Percentiles rank a stretch among this genome's conserved stretches.
These are phyloP conservation scores for Cladorhizidae sp. DNA, from an alignment of 37 sponge, comb jelly and placozoan species.

Conservation along the genomic window DNA sequence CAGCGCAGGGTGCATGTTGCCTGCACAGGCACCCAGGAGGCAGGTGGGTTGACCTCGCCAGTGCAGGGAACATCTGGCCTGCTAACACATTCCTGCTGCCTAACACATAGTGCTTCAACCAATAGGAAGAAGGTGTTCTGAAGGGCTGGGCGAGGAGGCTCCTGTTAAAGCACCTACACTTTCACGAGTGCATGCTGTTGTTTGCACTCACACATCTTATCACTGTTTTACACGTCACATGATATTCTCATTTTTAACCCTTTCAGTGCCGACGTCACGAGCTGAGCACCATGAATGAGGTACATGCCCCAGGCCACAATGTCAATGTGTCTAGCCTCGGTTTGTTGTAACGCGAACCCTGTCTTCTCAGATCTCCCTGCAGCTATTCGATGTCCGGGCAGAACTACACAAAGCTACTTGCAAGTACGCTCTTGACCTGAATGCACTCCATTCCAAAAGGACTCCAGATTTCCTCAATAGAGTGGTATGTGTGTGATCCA, in stretches of 20 bases:
- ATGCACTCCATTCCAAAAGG: slow-evolving; percentile 61
- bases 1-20: too few species aligned
- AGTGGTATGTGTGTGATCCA: slow-evolving; percentile 33
- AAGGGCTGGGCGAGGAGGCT: too few species aligned
- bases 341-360: neutral
- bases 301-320: neutral
- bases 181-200: too few species aligned
- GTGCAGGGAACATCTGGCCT: too few species aligned
- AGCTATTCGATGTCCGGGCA: slow-evolving; percentile 62
- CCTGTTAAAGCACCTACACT: too few species aligned
- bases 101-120: too few species aligned
- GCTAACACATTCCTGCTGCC: too few species aligned
- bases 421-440: slow-evolving; percentile 59
- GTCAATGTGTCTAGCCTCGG: neutral
- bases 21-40: too few species aligned
- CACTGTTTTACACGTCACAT: neutral
- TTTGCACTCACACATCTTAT: too few species aligned
- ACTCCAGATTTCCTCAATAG: slow-evolving; percentile 69
- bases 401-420: slow-evolving; percentile 68
- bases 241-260: neutral
- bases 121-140: too few species aligned
- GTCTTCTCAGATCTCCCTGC: slow-evolving; percentile 36
- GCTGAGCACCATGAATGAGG: slow-evolving; percentile 49
- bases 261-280: slow-evolving; percentile 64
- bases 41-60: too few species aligned